Conservation (phyloP, 2,113 vertebrate genomes). For the Brachypodius melanocephalos region DNA sequence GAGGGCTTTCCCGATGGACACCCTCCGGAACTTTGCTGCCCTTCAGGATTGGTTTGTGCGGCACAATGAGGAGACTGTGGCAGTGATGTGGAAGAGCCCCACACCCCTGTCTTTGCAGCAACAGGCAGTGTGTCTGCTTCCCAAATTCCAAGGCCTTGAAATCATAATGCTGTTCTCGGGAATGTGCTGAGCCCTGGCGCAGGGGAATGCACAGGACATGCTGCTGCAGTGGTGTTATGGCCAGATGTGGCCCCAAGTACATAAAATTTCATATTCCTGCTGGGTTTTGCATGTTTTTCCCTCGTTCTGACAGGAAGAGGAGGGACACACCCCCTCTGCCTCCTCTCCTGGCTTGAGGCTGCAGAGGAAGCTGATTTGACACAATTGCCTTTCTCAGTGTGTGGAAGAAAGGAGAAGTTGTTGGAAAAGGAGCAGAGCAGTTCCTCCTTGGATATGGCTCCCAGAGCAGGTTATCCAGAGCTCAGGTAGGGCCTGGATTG, state of each 20-base stretch:
- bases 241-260: background rate
- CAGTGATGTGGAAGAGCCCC: background rate
- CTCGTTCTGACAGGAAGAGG: fast-evolving
- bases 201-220: background rate
- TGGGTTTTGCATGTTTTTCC: background rate
- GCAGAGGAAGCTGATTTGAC: background rate
- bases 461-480: background rate
- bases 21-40: background rate
- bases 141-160: slow-evolving; percentile 40
- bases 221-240: background rate
- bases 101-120: background rate
- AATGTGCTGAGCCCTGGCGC: background rate
- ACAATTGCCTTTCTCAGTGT: background rate
- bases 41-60: background rate
- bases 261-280: background rate
- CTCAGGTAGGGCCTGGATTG: background rate
- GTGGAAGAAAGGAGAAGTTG: background rate
- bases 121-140: background rate
- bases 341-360: background rate
- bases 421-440: background rate
- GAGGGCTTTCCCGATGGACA: fast-evolving
- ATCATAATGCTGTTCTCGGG: background rate
- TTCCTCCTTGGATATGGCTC: background rate
- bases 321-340: fast-evolving
- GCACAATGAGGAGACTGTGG: background rate